Base-by-base conservation (phyloP, 2,888 invertebrate species). In the Anagyrus pseudococci region DNA sequence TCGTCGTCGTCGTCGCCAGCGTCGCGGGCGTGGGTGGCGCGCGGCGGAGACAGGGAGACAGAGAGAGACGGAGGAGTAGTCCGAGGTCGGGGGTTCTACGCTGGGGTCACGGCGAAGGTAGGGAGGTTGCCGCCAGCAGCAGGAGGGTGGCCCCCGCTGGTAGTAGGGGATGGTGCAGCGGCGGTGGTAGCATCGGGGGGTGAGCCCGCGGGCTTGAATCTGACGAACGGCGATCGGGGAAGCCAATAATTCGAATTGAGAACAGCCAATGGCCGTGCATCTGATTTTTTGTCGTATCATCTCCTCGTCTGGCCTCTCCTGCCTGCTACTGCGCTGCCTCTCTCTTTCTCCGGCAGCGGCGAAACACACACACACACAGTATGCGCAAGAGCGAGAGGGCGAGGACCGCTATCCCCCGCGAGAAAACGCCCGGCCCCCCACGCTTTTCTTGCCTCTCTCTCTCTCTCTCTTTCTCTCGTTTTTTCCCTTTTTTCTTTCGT, bases 221-320 rank as follows among this genome's bases (percentile, higher is more conserved):
- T 77, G 76, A 77, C 75, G 77, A 75, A 76, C 75, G 73, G 73
- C 75, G 75, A 74, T 75, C 72, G 75, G 78, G 55, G 48, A 53
- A 77, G 77, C 76, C 77, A 77, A 77, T 77, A 77, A 77, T 77
- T 77, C 76, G 76, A 79, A 80, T 79, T 79, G 79, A 78, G 79
- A 79, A 77, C 79, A 78, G 80, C 79, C 80, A 80, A 79, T 79
- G 79, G 79, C 79, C 78, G 78, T 76, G 79, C 79, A 79, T 79
- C 78, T 78, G 78, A 78, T 79, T 80, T 80, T 79, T 80, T 79
- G 78, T 79, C 78, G 76, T 77, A 79, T 77, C 76, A 75, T 76
- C 77, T 76, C 72, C 41, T 47, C 48, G 44, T 44, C 33, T 52
- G 50, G n/a, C n/a, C 53, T 47, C 25, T 20, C 15, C 4, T 29